Evolutionary conservation across 2,797 vertebrate species (phyloP).

Genomic region (Pantherophis alleghaniensis): DNA sequence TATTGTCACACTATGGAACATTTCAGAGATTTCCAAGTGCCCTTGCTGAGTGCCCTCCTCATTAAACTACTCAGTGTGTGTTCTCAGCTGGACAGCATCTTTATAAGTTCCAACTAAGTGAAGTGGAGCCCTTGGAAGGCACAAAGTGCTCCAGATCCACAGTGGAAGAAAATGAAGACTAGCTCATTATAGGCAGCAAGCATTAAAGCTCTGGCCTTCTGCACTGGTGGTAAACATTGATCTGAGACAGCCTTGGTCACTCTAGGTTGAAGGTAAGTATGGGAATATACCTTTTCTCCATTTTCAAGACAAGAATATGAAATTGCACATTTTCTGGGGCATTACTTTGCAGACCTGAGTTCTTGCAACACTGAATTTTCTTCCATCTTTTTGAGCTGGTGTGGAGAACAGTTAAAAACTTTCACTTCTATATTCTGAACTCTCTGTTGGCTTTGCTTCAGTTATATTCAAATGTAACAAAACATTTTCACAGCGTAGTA

Average conservation of each 20-base stretch:
- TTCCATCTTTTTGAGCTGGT: neutral
- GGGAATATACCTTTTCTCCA: neutral
- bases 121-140: slow-evolving; percentile 32
- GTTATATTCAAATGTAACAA: neutral
- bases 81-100: slow-evolving; percentile 47
- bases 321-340: neutral
- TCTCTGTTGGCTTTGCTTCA: neutral
- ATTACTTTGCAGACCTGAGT: neutral
- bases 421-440: neutral
- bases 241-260: neutral
- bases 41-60: slow-evolving; percentile 35
- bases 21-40: slow-evolving; percentile 28
- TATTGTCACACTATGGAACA: neutral
- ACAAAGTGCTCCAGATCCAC: slow-evolving; percentile 24
- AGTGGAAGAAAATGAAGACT: neutral
- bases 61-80: slow-evolving; percentile 55
- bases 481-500: neutral
- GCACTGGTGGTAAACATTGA: neutral
- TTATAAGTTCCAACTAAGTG: slow-evolving; percentile 45
- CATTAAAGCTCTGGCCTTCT: neutral
- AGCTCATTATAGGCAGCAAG: slow-evolving; percentile 7
- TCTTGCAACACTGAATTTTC: neutral
- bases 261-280: neutral
- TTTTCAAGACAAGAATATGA: neutral
- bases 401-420: neutral